Conservation (phyloP, 2,888 invertebrate genomes). For the Athrips mouffetella region DNA sequence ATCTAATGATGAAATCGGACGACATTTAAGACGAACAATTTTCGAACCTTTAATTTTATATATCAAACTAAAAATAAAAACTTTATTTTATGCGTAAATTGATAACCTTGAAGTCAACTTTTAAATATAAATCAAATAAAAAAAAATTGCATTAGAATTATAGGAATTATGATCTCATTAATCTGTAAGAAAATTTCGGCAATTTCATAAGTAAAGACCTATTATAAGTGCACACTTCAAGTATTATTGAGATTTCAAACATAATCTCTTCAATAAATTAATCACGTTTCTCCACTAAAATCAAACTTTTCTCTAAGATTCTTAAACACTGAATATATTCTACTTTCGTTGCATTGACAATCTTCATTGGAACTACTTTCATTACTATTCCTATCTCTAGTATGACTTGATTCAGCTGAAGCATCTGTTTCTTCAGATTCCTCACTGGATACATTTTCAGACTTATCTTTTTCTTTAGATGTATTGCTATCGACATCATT, state of each 20-base stretch:
- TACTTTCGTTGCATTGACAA: conserved; percentile 57
- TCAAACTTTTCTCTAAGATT: conserved; percentile 59
- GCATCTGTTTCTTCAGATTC: conserved; percentile 1
- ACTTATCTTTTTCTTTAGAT: conserved; percentile 13
- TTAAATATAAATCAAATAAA: too few species aligned
- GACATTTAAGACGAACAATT: too few species aligned
- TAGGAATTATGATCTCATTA: too few species aligned
- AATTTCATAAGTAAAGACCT: too few species aligned
- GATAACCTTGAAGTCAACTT: too few species aligned
- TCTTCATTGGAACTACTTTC: conserved; percentile 27
- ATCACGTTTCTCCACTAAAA: conserved; percentile 32
- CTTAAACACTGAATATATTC: conserved; percentile 54
- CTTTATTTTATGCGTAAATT: too few species aligned
- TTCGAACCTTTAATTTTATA: too few species aligned
- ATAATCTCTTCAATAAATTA: background rate
- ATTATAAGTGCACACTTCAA: too few species aligned
- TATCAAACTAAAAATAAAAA: too few species aligned
- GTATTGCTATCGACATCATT: conserved; percentile 15
- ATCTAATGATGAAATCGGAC: too few species aligned
- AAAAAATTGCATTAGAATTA: too few species aligned
- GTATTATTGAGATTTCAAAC: background rate
- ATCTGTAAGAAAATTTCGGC: too few species aligned
- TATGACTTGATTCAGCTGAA: background rate
- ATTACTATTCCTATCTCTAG: conserved; percentile 2
- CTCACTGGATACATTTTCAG: conserved; percentile 17